phyloP scores from a whole-genome alignment of 2,888 invertebrate species.

The Lasioglossum marginatum region DNA sequence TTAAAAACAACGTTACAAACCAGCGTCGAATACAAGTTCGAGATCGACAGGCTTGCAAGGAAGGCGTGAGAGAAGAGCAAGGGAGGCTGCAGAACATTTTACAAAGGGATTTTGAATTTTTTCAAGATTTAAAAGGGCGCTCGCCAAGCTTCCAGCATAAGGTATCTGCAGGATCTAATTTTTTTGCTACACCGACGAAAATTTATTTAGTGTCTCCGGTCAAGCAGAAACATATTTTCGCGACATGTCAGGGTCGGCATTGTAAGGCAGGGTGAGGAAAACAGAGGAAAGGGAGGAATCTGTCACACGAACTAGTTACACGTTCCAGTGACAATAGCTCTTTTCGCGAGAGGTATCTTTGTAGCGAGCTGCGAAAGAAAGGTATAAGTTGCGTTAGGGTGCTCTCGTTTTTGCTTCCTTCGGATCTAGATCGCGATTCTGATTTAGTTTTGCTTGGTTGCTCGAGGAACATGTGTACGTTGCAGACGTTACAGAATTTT shows the following conservation, averaged over 20 bases:
- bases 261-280: conserved; percentile 1
- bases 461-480: not conserved
- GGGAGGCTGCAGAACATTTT: not conserved
- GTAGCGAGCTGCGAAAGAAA: not conserved
- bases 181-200: not conserved
- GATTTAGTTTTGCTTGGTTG: not conserved
- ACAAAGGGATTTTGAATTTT: not conserved
- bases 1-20: too few relatives aligned
- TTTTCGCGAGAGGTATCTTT: not conserved
- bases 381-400: not conserved
- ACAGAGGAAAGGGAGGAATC: conserved; percentile 6
- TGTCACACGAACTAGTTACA: not conserved
- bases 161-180: not conserved
- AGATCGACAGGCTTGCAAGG: not conserved
- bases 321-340: not conserved
- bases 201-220: conserved; percentile 12
- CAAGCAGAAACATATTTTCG: not conserved
- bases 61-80: not conserved
- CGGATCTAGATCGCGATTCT: not conserved
- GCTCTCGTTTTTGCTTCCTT: not conserved
- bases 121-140: not conserved
- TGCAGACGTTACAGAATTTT: not conserved
- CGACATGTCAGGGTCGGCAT: not conserved
- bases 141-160: not conserved
- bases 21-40: not conserved